Percentiles rank a stretch among this genome's conserved stretches.
Evolutionary conservation across 1,140 invertebrate genomes (phyloP).

Genomic region (Lordiphosa clarofinis): DNA sequence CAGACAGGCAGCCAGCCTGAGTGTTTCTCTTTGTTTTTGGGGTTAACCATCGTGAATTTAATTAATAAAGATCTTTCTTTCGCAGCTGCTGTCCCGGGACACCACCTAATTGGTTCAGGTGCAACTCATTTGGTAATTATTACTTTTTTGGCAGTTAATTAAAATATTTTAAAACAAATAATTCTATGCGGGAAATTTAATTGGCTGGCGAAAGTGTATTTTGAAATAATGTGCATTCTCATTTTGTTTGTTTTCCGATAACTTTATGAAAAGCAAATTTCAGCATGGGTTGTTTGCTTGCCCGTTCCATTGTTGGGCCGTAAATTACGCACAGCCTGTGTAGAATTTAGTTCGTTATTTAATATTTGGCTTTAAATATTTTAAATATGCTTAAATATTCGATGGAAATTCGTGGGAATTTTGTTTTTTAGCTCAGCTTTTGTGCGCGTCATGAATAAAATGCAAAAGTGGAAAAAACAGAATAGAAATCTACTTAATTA

Average conservation of each 20-base stretch:
- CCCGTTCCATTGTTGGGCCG: constrained; percentile 1
- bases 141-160: constrained; percentile 46
- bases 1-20: constrained; percentile 1
- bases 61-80: constrained; percentile 25
- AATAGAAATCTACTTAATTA: constrained; percentile 10
- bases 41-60: constrained; percentile 25
- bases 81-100: constrained; percentile 8
- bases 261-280: constrained; percentile 28
- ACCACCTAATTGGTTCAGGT: constrained; percentile 19
- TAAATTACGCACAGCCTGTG: constrained; percentile 34
- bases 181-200: constrained; percentile 28
- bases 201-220: constrained; percentile 25
- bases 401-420: constrained; percentile 36
- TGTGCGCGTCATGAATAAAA: no score
- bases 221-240: constrained; percentile 14
- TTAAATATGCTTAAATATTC: constrained; percentile 39
- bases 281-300: not conserved
- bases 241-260: constrained; percentile 24
- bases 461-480: not conserved
- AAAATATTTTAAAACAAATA: constrained; percentile 45
- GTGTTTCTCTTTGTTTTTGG: constrained; percentile 12
- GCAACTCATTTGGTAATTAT: constrained; percentile 28
- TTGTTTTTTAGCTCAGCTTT: not conserved
- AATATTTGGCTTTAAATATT: constrained; percentile 27
- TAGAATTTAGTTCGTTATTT: constrained; percentile 44